phyloP scores from a whole-genome alignment of 37 sponge, comb jelly and placozoan species.

The Spongia lamella region DNA sequence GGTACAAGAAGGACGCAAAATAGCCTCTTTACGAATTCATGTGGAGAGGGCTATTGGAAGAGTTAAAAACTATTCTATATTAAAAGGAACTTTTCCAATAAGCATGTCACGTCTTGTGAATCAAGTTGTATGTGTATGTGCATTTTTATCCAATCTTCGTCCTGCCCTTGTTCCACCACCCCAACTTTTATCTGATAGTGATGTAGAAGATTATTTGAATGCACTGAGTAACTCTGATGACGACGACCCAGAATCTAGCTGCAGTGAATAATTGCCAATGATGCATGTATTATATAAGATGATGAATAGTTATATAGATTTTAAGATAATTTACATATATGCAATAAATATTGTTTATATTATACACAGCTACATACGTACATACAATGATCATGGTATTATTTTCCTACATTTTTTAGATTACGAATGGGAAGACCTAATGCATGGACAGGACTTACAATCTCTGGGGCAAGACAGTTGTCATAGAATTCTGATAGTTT shows the following conservation, averaged over 20 bases:
- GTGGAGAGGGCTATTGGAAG: slow-evolving; percentile 34
- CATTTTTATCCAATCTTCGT: slow-evolving; percentile 56
- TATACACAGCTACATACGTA: no score
- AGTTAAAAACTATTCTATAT: slow-evolving; percentile 32
- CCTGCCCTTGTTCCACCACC: slow-evolving; percentile 53
- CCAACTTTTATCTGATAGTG: not conserved
- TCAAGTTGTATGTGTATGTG: slow-evolving; percentile 61
- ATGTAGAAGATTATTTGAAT: slow-evolving; percentile 18
- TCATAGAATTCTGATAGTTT: slow-evolving; percentile 20
- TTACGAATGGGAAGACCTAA: slow-evolving; percentile 20
- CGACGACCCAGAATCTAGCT: slow-evolving; percentile 7
- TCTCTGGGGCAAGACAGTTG: slow-evolving; percentile 18
- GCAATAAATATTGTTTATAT: no score
- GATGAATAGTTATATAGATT: no score
- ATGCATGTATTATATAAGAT: slow-evolving; percentile 40
- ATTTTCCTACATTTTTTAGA: no score
- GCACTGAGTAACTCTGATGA: slow-evolving; percentile 3
- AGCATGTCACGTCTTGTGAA: slow-evolving; percentile 41
- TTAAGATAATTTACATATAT: no score
- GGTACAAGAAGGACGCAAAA: slow-evolving; percentile 39
- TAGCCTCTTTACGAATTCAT: slow-evolving; percentile 59
- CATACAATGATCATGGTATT: no score
- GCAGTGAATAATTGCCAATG: slow-evolving; percentile 36
- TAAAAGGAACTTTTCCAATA: slow-evolving; percentile 42
- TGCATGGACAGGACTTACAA: slow-evolving; percentile 14